Evolutionary conservation across 2,797 vertebrate genomes (phyloP).

Genomic region (Clamator glandarius): DNA sequence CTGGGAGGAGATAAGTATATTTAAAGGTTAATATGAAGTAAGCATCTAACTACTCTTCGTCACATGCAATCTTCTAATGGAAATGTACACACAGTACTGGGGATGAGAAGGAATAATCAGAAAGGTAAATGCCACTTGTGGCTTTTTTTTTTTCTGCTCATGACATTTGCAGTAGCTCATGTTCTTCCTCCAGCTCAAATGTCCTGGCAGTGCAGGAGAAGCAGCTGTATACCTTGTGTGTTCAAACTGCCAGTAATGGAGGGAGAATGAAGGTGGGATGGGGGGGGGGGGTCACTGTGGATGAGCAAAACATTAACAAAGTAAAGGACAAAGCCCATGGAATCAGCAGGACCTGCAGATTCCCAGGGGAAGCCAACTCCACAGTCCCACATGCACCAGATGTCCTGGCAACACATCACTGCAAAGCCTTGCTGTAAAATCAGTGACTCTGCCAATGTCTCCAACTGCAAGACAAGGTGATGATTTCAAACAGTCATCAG

Average conservation of each 20-base stretch:
- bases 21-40: background rate
- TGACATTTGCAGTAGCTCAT: background rate
- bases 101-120: background rate
- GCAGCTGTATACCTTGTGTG: fast-evolving
- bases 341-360: background rate
- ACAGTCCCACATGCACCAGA: fast-evolving
- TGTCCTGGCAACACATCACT: background rate
- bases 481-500: background rate
- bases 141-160: background rate
- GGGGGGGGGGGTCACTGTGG: background rate
- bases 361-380: background rate
- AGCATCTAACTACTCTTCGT: background rate
- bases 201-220: background rate
- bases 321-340: background rate
- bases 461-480: fast-evolving
- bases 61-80: fast-evolving
- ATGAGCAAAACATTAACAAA: fast-evolving
- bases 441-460: background rate
- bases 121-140: conserved; percentile 35
- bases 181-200: background rate
- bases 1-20: fast-evolving
- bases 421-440: fast-evolving
- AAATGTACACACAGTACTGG: fast-evolving
- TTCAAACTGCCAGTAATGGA: background rate
- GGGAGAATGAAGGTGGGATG: fast-evolving